Conservation (phyloP, 2,888 invertebrate genomes). For the Orthosia incerta region DNA sequence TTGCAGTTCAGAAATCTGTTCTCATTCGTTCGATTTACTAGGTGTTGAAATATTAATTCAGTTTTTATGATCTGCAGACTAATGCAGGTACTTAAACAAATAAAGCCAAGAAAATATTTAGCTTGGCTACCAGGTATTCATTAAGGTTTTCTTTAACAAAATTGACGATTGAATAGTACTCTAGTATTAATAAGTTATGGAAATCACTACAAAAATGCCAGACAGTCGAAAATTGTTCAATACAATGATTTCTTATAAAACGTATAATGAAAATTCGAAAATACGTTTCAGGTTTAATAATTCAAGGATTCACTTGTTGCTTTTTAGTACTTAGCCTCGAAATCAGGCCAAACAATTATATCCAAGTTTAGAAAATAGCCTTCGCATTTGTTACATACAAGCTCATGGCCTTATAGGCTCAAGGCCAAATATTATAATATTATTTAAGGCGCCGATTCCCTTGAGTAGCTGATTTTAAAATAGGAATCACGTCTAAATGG, state of each 20-base stretch:
- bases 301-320: slow-evolving; percentile 51
- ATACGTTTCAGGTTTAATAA: slow-evolving; percentile 11
- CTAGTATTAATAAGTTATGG: too few relatives aligned
- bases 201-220: too few relatives aligned
- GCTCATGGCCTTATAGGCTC: slow-evolving; percentile 18
- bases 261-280: slow-evolving; percentile 19
- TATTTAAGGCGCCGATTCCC: too few relatives aligned
- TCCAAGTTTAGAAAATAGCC: slow-evolving; percentile 36
- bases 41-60: background rate
- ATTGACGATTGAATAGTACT: too few relatives aligned
- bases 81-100: background rate
- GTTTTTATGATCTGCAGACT: background rate
- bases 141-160: too few relatives aligned
- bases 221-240: background rate
- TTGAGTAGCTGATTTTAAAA: too few relatives aligned
- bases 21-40: background rate
- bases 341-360: slow-evolving; percentile 45
- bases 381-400: slow-evolving; percentile 44
- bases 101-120: background rate
- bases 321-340: slow-evolving; percentile 9
- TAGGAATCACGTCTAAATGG: too few relatives aligned
- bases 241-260: background rate
- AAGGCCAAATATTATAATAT: slow-evolving; percentile 43
- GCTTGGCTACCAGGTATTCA: too few relatives aligned
- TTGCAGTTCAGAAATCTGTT: background rate